phyloP scores from a whole-genome alignment of 2,113 vertebrate genomes.

The Polypterus bichir region DNA sequence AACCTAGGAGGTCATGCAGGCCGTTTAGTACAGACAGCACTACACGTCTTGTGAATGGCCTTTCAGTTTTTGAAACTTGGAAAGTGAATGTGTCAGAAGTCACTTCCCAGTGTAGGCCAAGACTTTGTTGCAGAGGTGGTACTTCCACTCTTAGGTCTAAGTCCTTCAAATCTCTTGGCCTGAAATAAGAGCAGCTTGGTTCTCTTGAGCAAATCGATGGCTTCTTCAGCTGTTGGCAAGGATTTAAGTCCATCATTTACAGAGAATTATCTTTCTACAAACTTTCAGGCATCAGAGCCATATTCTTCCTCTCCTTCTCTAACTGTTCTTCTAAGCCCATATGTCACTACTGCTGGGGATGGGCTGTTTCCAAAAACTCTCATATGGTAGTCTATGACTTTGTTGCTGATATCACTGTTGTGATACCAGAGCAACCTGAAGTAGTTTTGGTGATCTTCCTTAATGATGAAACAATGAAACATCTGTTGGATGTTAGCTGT shows the following conservation, averaged over 20 bases:
- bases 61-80: not conserved
- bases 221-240: not conserved
- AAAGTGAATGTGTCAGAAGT: not conserved
- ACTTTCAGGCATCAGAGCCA: not conserved
- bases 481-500: constrained; percentile 1
- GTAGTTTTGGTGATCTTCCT: constrained; percentile 3
- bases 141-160: too few relatives aligned
- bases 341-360: not conserved
- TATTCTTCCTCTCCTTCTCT: not conserved
- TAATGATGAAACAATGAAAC: constrained; percentile 2
- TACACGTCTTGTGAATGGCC: not conserved
- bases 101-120: too few relatives aligned
- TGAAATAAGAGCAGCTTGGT: not conserved
- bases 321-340: not conserved
- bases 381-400: constrained; percentile 6
- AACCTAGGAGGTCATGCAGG: not conserved
- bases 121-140: too few relatives aligned
- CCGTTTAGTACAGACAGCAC: not conserved
- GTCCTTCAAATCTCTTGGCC: not conserved
- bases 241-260: not conserved
- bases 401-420: constrained; percentile 3
- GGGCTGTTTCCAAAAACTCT: not conserved
- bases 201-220: not conserved
- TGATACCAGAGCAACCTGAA: not conserved
- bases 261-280: not conserved